phyloP scores from a whole-genome alignment of 2,113 vertebrate genomes.

The Lagopus muta region DNA sequence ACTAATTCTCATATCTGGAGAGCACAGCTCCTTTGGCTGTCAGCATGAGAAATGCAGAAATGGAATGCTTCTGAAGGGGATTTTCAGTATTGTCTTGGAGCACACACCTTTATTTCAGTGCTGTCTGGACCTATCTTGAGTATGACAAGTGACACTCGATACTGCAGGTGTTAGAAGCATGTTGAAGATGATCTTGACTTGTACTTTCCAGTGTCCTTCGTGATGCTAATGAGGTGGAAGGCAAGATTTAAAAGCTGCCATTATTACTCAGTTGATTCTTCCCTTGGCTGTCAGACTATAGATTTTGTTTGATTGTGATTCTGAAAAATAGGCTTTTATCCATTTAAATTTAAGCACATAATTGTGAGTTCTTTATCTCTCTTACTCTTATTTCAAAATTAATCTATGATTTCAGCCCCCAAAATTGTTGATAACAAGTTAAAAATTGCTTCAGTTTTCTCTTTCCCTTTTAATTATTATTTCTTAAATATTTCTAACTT shows the following conservation, averaged over 20 bases:
- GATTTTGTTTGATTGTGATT: not conserved
- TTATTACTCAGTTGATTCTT: not conserved
- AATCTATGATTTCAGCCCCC: not conserved
- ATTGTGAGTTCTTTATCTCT: not conserved
- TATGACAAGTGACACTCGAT: not conserved
- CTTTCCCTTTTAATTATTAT: not conserved
- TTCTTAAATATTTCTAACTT: not conserved
- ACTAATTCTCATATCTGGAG: not conserved
- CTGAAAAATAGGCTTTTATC: not conserved
- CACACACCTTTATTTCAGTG: not conserved
- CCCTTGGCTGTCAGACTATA: not conserved
- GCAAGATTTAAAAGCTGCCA: not conserved
- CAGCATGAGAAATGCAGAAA: not conserved
- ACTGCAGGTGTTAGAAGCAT: not conserved
- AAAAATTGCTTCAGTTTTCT: not conserved
- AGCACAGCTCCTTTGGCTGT: not conserved
- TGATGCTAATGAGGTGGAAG: not conserved
- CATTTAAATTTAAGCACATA: not conserved
- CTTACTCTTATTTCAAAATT: not conserved
- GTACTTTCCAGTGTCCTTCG: not conserved
- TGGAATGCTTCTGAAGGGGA: accelerated
- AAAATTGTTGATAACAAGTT: not conserved
- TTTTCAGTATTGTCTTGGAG: not conserved
- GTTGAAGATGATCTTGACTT: not conserved
- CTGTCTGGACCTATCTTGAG: too few relatives aligned